Evolutionary conservation across 2,113 vertebrate species (phyloP).

Genomic region (Pelmatolapia mariae): DNA sequence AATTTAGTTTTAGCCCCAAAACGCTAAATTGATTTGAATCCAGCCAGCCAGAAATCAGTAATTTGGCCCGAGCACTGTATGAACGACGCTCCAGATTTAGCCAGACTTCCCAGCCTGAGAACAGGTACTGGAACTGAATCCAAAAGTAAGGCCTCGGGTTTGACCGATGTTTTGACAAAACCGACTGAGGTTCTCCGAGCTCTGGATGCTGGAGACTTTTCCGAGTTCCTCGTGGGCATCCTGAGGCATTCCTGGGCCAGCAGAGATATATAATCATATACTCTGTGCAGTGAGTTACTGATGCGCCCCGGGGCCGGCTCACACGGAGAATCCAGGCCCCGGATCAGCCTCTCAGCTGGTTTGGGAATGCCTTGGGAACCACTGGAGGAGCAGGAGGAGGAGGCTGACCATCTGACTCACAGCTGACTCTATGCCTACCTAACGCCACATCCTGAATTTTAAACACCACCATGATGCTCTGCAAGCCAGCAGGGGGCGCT

Average conservation of each 20-base stretch:
- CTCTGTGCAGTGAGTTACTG: not conserved
- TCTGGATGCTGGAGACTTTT: not conserved
- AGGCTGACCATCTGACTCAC: not conserved
- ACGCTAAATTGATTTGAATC: not conserved
- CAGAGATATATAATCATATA: not conserved
- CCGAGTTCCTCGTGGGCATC: not conserved
- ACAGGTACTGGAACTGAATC: not conserved
- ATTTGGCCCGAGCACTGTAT: not conserved
- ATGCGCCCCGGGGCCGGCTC: not conserved
- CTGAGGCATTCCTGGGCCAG: not conserved
- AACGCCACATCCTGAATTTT: not conserved
- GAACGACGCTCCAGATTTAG: not conserved
- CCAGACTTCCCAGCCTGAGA: not conserved
- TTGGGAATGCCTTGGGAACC: not conserved
- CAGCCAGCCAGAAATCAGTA: not conserved
- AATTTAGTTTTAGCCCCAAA: not conserved
- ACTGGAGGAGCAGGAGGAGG: not conserved
- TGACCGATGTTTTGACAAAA: not conserved
- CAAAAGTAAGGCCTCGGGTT: not conserved
- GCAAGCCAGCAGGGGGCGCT: not conserved
- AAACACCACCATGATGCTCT: not conserved
- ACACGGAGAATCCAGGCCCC: not conserved
- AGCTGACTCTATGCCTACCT: not conserved
- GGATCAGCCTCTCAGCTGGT: not conserved
- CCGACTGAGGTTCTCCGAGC: not conserved